Base-by-base conservation (phyloP, 35 echinoderm and acorn worm genomes). In the Nesometra sesokonis region DNA sequence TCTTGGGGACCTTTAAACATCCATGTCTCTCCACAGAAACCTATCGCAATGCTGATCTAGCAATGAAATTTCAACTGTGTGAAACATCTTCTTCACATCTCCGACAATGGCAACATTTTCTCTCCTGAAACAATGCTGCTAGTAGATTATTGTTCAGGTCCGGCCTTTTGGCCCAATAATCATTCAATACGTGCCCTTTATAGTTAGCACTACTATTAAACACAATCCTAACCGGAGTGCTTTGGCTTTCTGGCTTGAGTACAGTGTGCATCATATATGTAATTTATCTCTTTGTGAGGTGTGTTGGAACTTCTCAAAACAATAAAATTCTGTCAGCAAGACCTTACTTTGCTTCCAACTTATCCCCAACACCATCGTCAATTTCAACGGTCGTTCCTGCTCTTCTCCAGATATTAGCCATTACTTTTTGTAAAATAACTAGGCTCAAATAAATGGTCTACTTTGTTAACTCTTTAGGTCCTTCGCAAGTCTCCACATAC, bases 21-120 rank as follows among this genome's bases (percentile, higher is more conserved):
- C 47, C 32, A 89, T 57, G 0, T 27, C 80, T 83, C 87, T 89
- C 43, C 87, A 89, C 0, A 89, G 40, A 82, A 89, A 89, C 33
- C 87, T 35, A 32, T 89, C 80, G 11, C 38, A 82, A 36, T 89
- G 87, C 76, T 89, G 87, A 35, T 89, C 87, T 9, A 52, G 32
- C 9, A 32, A 3, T 36, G 80, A 23, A 4, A 89, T 83, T n/a
- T n/a, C n/a, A n/a, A n/a, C n/a, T n/a, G n/a, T n/a, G n/a, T n/a
- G n/a, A n/a, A n/a, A n/a, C n/a, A n/a, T n/a, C n/a, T n/a, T n/a
- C n/a, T n/a, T n/a, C n/a, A n/a, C n/a, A n/a, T n/a, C n/a, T n/a
- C n/a, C n/a, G n/a, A n/a, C n/a, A n/a, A n/a, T n/a, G n/a, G n/a
- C n/a, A n/a, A n/a, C n/a, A n/a, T n/a, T n/a, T n/a, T n/a, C n/a